Base-by-base conservation (phyloP, 1,140 invertebrate genomes). In the Drosophila punjabiensis region DNA sequence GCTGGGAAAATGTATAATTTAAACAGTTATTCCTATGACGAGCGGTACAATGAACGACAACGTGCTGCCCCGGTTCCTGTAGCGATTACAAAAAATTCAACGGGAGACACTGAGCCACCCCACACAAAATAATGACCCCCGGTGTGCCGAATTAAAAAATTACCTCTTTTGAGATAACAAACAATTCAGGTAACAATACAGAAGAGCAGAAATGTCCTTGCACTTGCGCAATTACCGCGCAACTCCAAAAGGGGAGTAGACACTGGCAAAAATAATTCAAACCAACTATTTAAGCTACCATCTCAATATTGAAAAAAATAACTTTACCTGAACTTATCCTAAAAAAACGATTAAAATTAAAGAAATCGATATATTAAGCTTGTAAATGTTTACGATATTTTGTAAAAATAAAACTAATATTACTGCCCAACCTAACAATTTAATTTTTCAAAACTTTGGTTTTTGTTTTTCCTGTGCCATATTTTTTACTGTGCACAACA, bases 221-320 rank as follows among this genome's bases (percentile, higher is more conserved):
- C 86, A 89, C 86, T 89, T 89, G 86, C 86, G 86, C 86, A 89
- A 90, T 86, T 85, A 89, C 78, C 70, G 67, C 68, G 68, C 70
- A 90, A 89, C 84, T 88, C 82, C 77, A 89, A 85, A 88, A 82
- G 79, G 70, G 81, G 82, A 74, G 71, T 74, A 20, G 61, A 81
- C 81, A 81, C 64, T 64, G 28, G 53, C 18, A 41, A 13, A 48
- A 47, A 47, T 13, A 24, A 24, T 24, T 24, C 24, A 24, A 24
- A 24, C 24, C 24, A 24, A 24, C 24, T 24, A 24, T 24, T 24
- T 2, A 24, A 24, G 24, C 24, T 20, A 45, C 43, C 10, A 20
- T 11, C 9, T 48, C 20, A 24, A 48, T 8, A 47, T 8, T 24
- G n/a, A 47, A 24, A 47, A 13, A 48, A 48, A 7, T 13, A 47